phyloP scores from a whole-genome alignment of 2,888 invertebrate genomes.

The Serripes groenlandicus region DNA sequence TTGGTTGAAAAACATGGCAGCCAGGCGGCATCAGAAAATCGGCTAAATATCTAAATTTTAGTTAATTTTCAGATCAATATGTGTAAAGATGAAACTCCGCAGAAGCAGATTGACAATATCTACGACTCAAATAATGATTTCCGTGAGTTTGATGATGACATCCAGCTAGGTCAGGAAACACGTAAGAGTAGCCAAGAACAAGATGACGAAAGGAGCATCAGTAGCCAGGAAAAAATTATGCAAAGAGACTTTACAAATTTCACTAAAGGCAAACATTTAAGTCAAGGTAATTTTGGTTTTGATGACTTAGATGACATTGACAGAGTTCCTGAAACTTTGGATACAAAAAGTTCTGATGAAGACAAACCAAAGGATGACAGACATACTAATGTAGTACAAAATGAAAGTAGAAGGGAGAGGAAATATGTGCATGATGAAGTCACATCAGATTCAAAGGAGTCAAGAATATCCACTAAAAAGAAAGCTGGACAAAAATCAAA shows the following conservation, averaged over 20 bases:
- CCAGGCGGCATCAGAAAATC: too few species aligned
- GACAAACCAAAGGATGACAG: not conserved
- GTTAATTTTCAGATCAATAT: too few species aligned
- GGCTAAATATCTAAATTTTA: too few species aligned
- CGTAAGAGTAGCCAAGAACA: too few species aligned
- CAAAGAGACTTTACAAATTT: not conserved
- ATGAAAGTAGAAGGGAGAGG: not conserved
- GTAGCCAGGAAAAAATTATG: not conserved
- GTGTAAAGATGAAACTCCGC: too few species aligned
- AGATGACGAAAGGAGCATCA: not conserved
- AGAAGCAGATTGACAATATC: too few species aligned
- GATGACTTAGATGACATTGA: constrained; percentile 37
- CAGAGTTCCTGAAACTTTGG: constrained; percentile 60
- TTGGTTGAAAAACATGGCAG: too few species aligned
- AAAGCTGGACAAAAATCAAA: not conserved
- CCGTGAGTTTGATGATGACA: too few species aligned
- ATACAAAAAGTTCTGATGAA: constrained; percentile 2
- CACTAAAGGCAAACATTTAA: not conserved
- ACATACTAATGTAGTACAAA: not conserved
- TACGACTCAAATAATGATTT: too few species aligned
- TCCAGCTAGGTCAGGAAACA: too few species aligned
- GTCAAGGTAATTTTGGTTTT: constrained; percentile 43
- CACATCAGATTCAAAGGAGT: not conserved
- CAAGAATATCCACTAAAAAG: not conserved
- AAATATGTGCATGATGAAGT: not conserved